Percentiles rank a stretch among this genome's conserved stretches.
Evolutionary conservation across 2,113 vertebrate genomes (phyloP).

Genomic region (Meriones unguiculatus): DNA sequence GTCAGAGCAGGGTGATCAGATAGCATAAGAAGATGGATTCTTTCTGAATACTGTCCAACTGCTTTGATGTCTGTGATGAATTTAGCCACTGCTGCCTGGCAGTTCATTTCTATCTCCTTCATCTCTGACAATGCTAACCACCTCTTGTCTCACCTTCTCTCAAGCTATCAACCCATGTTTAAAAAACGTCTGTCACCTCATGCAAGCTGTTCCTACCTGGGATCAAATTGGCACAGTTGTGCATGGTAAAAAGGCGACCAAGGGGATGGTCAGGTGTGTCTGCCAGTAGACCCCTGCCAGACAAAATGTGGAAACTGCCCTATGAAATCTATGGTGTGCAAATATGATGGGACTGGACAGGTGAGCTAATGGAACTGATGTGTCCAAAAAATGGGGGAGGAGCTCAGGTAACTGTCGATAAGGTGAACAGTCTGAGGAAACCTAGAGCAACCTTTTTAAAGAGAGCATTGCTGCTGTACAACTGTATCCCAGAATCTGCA

Average conservation of each 20-base stretch:
- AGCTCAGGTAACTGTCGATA: rapidly evolving
- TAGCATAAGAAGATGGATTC: background rate
- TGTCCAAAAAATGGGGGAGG: background rate
- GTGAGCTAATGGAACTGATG: slow-evolving; percentile 80
- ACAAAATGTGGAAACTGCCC: slow-evolving; percentile 87
- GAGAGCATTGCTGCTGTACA: background rate
- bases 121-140: background rate
- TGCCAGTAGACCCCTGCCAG: slow-evolving; percentile 93
- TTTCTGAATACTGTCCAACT: background rate
- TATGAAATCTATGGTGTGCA: slow-evolving; percentile 87
- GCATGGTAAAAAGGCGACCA: slow-evolving; percentile 90
- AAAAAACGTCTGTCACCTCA: slow-evolving; percentile 87
- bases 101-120: background rate
- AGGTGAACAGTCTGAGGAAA: background rate
- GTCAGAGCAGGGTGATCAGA: background rate
- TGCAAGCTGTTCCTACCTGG: slow-evolving; percentile 89
- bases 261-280: slow-evolving; percentile 92
- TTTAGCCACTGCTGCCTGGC: background rate
- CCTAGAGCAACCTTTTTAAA: too few species aligned
- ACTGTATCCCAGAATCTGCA: background rate
- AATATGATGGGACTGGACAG: slow-evolving; percentile 93
- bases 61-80: background rate
- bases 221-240: slow-evolving; percentile 92
- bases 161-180: slow-evolving; percentile 94
- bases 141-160: slow-evolving; percentile 44